phyloP scores from a whole-genome alignment of 2,113 vertebrate species.

The Chaetodon auriga region DNA sequence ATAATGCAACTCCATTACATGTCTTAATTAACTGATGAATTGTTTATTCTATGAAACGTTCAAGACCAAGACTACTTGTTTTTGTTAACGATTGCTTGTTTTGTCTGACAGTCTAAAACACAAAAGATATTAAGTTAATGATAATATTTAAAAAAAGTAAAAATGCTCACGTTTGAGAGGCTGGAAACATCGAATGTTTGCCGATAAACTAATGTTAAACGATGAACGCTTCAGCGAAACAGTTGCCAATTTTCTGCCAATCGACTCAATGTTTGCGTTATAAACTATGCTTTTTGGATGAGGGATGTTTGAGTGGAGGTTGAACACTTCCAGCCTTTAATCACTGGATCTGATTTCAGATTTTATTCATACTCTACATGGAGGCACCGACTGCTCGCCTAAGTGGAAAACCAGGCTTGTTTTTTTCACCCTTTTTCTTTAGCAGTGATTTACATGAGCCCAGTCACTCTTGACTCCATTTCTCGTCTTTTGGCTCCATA shows the following conservation, averaged over 20 bases:
- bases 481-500: slow-evolving; percentile 67
- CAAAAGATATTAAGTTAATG: not conserved
- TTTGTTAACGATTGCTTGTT: no score
- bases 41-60: not conserved
- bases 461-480: slow-evolving; percentile 48
- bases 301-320: not conserved
- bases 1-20: not conserved
- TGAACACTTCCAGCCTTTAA: not conserved
- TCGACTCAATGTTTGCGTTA: not conserved
- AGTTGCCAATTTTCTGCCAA: not conserved
- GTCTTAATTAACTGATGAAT: not conserved
- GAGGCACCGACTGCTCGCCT: not conserved
- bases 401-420: slow-evolving; percentile 1
- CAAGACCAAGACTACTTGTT: no score
- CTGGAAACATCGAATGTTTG: not conserved
- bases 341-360: not conserved
- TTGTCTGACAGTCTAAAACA: not conserved
- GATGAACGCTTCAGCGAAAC: not conserved
- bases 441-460: slow-evolving; percentile 29
- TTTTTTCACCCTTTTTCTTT: slow-evolving; percentile 21
- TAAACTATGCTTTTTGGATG: not conserved
- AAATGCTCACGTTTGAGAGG: not conserved
- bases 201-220: no score
- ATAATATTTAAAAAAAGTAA: not conserved
- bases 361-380: not conserved